Evolutionary conservation across 1,140 invertebrate genomes (phyloP).

Genomic region (Medauroidea extradentata): DNA sequence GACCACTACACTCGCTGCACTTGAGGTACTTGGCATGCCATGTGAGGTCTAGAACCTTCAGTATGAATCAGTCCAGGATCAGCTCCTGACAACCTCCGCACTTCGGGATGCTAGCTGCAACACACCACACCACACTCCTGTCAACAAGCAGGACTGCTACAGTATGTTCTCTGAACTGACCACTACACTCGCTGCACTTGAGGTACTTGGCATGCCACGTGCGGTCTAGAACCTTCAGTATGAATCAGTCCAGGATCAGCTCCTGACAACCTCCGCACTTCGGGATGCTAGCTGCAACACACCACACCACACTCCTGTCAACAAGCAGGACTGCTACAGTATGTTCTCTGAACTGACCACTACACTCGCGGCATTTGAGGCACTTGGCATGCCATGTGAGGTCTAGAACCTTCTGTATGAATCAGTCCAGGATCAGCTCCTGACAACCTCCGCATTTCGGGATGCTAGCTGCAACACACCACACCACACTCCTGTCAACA

Average conservation of each 20-base stretch:
- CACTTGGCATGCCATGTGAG: slow-evolving; percentile 95
- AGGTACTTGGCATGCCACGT: slow-evolving; percentile 97
- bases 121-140: too few relatives aligned
- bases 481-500: too few relatives aligned
- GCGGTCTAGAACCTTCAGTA: slow-evolving; percentile 89
- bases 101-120: slow-evolving; percentile 89
- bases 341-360: slow-evolving; percentile 82
- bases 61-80: slow-evolving; percentile 93
- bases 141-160: too few relatives aligned
- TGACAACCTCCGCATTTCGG: slow-evolving; percentile 95
- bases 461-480: too few relatives aligned
- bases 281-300: slow-evolving; percentile 81
- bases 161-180: slow-evolving; percentile 84
- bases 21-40: slow-evolving; percentile 97
- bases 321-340: too few relatives aligned
- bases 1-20: slow-evolving; percentile 89
- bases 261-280: slow-evolving; percentile 96
- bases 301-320: background rate
- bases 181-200: slow-evolving; percentile 91
- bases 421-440: slow-evolving; percentile 92
- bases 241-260: slow-evolving; percentile 93
- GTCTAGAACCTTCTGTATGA: slow-evolving; percentile 92
- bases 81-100: slow-evolving; percentile 94
- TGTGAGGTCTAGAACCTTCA: slow-evolving; percentile 90
- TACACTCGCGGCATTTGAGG: slow-evolving; percentile 93